These are phyloP conservation scores for Falco punctatus DNA, from an alignment of 2,113 vertebrate genomes.

Conservation along the genomic window DNA sequence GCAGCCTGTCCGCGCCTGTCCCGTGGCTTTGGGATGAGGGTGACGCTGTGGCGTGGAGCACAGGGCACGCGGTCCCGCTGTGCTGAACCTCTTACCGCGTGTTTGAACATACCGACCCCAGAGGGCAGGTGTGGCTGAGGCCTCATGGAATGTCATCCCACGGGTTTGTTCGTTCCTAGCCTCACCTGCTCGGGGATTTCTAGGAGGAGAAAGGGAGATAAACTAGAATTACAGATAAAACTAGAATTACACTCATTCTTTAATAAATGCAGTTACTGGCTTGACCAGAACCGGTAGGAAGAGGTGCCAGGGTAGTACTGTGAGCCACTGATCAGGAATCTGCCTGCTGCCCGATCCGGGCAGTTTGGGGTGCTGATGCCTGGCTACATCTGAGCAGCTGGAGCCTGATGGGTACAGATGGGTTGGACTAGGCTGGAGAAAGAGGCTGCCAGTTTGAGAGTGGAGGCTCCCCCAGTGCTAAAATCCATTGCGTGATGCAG, in stretches of 20 bases:
- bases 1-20: rapidly evolving
- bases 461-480: background rate
- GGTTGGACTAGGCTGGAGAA: background rate
- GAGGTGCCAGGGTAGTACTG: background rate
- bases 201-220: background rate
- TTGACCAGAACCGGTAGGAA: background rate
- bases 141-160: background rate
- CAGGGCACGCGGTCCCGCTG: no score
- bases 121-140: background rate
- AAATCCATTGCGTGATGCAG: background rate
- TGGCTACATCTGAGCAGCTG: background rate
- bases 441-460: background rate
- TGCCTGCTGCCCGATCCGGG: rapidly evolving
- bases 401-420: background rate
- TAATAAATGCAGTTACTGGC: background rate
- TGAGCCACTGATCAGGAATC: background rate
- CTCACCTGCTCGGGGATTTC: background rate
- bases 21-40: background rate
- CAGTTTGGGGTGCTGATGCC: background rate
- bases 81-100: background rate
- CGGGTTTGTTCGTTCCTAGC: background rate
- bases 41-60: background rate
- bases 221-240: background rate
- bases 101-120: background rate
- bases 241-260: background rate